A percentile compares a stretch with the other conserved stretches of the same genome.
Evolutionary conservation across 2,888 invertebrate species (phyloP).

Genomic region (Epistrophe eligans): DNA sequence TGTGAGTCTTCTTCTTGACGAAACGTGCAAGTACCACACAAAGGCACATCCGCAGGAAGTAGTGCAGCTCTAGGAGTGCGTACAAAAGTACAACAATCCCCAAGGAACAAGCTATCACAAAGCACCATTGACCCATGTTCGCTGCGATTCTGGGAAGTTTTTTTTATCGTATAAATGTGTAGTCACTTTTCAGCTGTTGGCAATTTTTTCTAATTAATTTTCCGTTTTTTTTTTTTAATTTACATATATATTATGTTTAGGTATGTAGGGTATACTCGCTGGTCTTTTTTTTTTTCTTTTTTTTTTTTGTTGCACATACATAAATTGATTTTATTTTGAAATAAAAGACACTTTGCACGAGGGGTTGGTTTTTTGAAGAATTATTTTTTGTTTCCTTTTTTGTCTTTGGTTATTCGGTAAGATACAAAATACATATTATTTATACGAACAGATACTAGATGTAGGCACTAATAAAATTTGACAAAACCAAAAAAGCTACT

Average conservation of each 20-base stretch:
- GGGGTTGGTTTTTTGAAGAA: background rate
- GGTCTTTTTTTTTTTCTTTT: constrained; percentile 16
- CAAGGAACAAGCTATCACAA: constrained; percentile 80
- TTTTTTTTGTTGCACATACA: constrained; percentile 15
- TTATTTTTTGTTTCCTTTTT: constrained; percentile 35
- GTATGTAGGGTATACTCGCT: too few relatives aligned
- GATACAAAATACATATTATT: constrained; percentile 4
- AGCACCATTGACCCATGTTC: constrained; percentile 79
- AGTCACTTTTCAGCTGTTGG: constrained; percentile 9
- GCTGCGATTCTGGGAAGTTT: background rate
- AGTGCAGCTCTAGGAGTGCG: constrained; percentile 89
- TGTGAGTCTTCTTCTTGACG: constrained; percentile 87
- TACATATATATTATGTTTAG: too few relatives aligned
- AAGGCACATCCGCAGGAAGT: constrained; percentile 89
- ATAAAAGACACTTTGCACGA: background rate
- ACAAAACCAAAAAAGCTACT: constrained; percentile 33
- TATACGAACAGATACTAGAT: constrained; percentile 34
- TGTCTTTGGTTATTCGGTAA: background rate
- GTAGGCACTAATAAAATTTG: constrained; percentile 49
- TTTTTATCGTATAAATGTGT: background rate
- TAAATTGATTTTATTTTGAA: constrained; percentile 31
- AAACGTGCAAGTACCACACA: constrained; percentile 88
- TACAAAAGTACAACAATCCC: constrained; percentile 85
- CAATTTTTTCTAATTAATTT: background rate
- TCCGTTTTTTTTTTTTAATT: background rate